A percentile compares a stretch with the other conserved stretches of the same genome.
Conservation (phyloP, 2,113 vertebrate species). For the Xiphorhynchus elegans region DNA sequence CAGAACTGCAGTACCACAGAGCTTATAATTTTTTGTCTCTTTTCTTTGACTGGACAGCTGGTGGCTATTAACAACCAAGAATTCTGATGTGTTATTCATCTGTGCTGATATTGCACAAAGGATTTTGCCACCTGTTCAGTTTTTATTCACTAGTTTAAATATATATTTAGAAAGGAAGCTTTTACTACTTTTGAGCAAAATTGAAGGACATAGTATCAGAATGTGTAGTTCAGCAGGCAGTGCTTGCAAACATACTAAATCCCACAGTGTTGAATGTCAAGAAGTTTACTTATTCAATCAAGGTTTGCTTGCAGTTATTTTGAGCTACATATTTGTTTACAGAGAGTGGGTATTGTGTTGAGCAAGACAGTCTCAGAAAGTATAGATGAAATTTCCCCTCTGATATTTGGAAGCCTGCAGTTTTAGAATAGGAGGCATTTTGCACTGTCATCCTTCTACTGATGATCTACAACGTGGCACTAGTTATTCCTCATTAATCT, state of each 20-base stretch:
- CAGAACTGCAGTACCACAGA: background rate
- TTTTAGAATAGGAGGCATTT: background rate
- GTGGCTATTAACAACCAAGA: constrained; percentile 19
- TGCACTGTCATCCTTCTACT: accelerated
- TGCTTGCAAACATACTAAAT: background rate
- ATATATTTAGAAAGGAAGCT: background rate
- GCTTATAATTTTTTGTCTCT: background rate
- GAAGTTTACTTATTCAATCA: background rate
- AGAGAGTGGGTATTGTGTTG: background rate
- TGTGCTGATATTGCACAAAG: background rate
- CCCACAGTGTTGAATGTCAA: background rate
- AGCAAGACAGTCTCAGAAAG: background rate
- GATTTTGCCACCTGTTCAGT: constrained; percentile 34
- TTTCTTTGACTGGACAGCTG: constrained; percentile 30
- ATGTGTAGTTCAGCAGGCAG: background rate
- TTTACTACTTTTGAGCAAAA: background rate
- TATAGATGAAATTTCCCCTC: background rate
- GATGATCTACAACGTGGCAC: background rate
- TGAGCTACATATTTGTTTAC: background rate
- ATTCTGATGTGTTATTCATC: constrained; percentile 19
- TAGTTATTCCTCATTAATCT: background rate
- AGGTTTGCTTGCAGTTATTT: background rate
- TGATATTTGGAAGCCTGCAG: background rate
- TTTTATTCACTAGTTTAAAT: background rate
- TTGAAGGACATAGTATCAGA: background rate